Conservation (phyloP, 1,140 invertebrate species). For the Pseudachorutes palmiensis region DNA sequence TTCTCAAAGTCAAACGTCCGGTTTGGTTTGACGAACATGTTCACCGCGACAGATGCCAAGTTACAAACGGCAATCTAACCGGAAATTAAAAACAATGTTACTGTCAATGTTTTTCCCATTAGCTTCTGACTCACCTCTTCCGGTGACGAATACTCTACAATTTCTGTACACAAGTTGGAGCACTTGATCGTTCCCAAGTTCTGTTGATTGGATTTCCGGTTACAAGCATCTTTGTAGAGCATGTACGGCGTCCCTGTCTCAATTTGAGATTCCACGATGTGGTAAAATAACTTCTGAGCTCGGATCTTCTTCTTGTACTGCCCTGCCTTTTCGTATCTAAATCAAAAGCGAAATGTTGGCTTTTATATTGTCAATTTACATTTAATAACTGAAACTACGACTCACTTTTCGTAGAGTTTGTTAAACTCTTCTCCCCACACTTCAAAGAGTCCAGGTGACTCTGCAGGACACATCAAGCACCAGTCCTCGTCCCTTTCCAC, state of each 20-base stretch:
- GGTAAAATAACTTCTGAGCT: slow-evolving; percentile 86
- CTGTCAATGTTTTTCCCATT: not conserved
- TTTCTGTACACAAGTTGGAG: slow-evolving; percentile 97
- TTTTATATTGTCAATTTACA: not conserved
- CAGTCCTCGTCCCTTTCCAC: slow-evolving; percentile 80
- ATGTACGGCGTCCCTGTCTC: slow-evolving; percentile 99
- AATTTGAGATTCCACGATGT: slow-evolving; percentile 90
- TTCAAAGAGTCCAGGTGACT: slow-evolving; percentile 81
- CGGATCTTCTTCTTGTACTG: slow-evolving; percentile 64
- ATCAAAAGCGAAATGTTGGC: slow-evolving; percentile 23
- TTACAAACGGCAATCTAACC: slow-evolving; percentile 87
- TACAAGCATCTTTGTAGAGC: slow-evolving; percentile 96
- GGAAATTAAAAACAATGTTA: slow-evolving; percentile 12
- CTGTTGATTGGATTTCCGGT: slow-evolving; percentile 95
- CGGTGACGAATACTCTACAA: slow-evolving; percentile 82
- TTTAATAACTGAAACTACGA: not conserved
- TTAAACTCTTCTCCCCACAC: slow-evolving; percentile 94
- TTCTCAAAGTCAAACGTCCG: slow-evolving; percentile 80
- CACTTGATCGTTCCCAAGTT: slow-evolving; percentile 98
- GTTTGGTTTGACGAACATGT: slow-evolving; percentile 79
- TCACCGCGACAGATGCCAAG: slow-evolving; percentile 94
- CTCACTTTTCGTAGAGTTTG: slow-evolving; percentile 67
- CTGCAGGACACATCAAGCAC: slow-evolving; percentile 94
- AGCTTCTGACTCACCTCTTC: slow-evolving; percentile 61
- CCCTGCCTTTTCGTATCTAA: slow-evolving; percentile 76